Conservation (phyloP, 2,797 vertebrate species). For the Toxotes lorentzi region DNA sequence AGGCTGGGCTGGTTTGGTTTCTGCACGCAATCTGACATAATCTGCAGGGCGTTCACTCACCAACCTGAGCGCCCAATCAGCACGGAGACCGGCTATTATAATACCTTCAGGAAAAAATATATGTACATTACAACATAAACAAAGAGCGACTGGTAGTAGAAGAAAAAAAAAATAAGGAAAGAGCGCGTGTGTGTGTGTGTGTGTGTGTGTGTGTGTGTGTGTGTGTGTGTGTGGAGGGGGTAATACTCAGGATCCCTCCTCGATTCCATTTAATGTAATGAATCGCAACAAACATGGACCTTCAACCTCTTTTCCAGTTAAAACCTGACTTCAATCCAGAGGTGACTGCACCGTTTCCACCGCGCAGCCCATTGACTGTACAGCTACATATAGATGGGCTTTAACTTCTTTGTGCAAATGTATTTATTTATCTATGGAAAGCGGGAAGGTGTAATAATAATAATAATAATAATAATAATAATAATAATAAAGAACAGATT, state of each 20-base stretch:
- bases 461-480: not conserved
- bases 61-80: constrained; percentile 94
- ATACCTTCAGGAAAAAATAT: constrained; percentile 86
- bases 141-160: constrained; percentile 74
- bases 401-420: not conserved
- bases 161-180: constrained; percentile 19
- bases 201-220: constrained; percentile 16
- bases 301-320: constrained; percentile 70
- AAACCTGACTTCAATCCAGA: constrained; percentile 73
- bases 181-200: constrained; percentile 3
- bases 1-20: constrained; percentile 93
- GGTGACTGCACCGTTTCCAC: constrained; percentile 45
- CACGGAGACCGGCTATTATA: constrained; percentile 82
- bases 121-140: constrained; percentile 86
- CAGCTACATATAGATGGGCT: not conserved
- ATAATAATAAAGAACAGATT: not conserved
- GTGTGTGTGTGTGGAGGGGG: constrained; percentile 45
- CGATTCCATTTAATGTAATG: constrained; percentile 81
- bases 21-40: constrained; percentile 95
- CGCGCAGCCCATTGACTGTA: constrained; percentile 36
- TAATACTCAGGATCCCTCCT: constrained; percentile 74
- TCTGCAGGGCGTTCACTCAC: constrained; percentile 93
- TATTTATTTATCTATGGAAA: not conserved
- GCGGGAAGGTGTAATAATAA: not conserved
- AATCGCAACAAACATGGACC: constrained; percentile 80